Evolutionary conservation across 1,140 invertebrate species (phyloP), one percentile per base, ranked within the genome.

Genomic region (Metaphire vulgaris): DNA sequence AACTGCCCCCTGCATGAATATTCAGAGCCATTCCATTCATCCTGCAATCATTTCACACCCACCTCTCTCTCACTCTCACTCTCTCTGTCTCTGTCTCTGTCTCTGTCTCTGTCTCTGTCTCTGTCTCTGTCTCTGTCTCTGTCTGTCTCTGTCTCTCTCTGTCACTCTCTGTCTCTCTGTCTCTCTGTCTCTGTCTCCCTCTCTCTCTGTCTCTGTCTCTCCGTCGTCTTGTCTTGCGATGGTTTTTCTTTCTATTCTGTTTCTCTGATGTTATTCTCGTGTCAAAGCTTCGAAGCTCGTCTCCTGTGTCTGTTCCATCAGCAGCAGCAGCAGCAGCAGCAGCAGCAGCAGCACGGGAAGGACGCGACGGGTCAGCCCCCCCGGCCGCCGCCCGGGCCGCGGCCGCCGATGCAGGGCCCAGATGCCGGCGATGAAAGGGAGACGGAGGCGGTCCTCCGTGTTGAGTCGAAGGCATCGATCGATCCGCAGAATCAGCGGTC

Each of bases 71-170:
- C 64, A 15, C 64, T 65, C 64, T 65, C 64, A 16, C 64, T 69
- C 68, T 69, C 6, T 69, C 68, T 69, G 26, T 69, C 68, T 69
- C 2, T 69, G n/a, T 69, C 2, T 69, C 68, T 69, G 26, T 69
- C 68, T 69, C 6, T 69, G 26, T 69, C 68, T 69, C 2, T 69
- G 6, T 69, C 6, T 69, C 68, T 69, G 26, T 69, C 68, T 69
- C 2, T 69, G 2, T 69, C 2, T 69, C 68, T 69, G 26, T 69
- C 68, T 69, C 6, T 69, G 26, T 69, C 68, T 69, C 2, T 69
- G 6, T 69, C 6, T 69, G 6, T 69, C 6, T 69, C 68, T 69
- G 68, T 69, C 68, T 69, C 68, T 69, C 2, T 31, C 68, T 69
- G 26, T 69, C 68, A 12, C 68, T 69, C 2, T 69, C 68, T 31